A percentile compares a stretch with the other conserved stretches of the same genome.
Conservation (phyloP, 2,797 vertebrate species). For the Takifugu rubripes region DNA sequence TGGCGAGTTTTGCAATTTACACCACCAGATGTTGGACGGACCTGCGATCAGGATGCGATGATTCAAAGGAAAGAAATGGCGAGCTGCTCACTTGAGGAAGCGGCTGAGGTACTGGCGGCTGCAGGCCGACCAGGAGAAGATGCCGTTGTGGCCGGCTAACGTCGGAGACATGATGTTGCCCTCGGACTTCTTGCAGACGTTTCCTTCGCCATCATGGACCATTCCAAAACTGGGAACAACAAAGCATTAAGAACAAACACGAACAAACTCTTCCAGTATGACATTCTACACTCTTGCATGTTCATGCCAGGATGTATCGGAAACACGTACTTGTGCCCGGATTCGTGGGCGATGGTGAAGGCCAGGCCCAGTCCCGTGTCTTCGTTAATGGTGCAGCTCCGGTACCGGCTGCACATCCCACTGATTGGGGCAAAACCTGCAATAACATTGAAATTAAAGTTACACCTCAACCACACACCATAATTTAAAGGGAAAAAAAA, state of each 20-base stretch:
- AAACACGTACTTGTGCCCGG: slow-evolving; percentile 87
- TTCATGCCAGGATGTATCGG: background rate
- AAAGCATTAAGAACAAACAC: no score
- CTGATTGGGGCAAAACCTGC: slow-evolving; percentile 89
- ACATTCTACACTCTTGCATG: background rate
- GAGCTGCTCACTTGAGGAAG: slow-evolving; percentile 82
- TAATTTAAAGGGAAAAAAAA: background rate
- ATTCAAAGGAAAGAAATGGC: no score
- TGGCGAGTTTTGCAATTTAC: background rate
- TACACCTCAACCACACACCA: background rate
- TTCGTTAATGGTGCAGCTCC: slow-evolving; percentile 89
- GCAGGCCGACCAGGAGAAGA: slow-evolving; percentile 92
- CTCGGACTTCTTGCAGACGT: slow-evolving; percentile 88
- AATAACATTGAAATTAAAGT: background rate
- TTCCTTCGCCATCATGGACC: slow-evolving; percentile 92
- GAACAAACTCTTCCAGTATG: no score
- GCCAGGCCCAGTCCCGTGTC: slow-evolving; percentile 88
- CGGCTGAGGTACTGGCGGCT: slow-evolving; percentile 88
- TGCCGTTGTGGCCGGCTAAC: slow-evolving; percentile 85
- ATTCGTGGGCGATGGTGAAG: slow-evolving; percentile 91
- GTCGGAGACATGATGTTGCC: slow-evolving; percentile 95
- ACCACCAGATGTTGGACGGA: background rate
- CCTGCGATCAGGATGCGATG: no score
- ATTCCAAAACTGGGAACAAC: slow-evolving; percentile 82
- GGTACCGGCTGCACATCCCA: slow-evolving; percentile 91